Evolutionary conservation across 2,888 invertebrate genomes (phyloP).

Genomic region (Chrysomela aeneicollis): DNA sequence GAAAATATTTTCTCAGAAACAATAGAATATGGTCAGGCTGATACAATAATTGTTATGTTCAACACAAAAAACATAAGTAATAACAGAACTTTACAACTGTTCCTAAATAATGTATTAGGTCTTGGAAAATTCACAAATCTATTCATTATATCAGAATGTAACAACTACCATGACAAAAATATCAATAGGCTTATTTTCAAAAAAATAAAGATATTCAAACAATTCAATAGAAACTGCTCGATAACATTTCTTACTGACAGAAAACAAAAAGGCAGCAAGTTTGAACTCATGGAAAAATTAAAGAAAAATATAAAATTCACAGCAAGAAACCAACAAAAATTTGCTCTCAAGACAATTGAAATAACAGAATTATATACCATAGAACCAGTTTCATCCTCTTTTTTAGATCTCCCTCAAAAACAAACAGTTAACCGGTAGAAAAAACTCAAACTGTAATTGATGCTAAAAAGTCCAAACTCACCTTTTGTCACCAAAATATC

Average conservation of each 20-base stretch:
- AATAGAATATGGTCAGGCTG: conserved; percentile 3
- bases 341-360: neutral
- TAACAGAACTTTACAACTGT: neutral
- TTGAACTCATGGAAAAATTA: conserved; percentile 3
- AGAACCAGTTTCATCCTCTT: conserved; percentile 3
- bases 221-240: neutral
- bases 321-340: neutral
- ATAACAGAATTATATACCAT: neutral
- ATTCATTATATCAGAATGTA: neutral
- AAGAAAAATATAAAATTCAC: neutral
- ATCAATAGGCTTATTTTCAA: conserved; percentile 6
- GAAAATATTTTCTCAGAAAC: conserved; percentile 2
- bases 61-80: conserved; percentile 7
- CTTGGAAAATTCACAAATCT: neutral
- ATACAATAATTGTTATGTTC: conserved; percentile 1
- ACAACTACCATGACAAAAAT: neutral
- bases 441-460: neutral
- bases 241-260: neutral
- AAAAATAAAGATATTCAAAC: neutral
- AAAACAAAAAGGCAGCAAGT: conserved; percentile 10
- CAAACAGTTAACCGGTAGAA: neutral
- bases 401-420: neutral
- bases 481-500: conserved; percentile 4
- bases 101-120: neutral
- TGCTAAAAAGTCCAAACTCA: neutral